These are phyloP conservation scores for Taeniopygia guttata DNA, from an alignment of 2,797 vertebrate genomes.

Conservation along the genomic window DNA sequence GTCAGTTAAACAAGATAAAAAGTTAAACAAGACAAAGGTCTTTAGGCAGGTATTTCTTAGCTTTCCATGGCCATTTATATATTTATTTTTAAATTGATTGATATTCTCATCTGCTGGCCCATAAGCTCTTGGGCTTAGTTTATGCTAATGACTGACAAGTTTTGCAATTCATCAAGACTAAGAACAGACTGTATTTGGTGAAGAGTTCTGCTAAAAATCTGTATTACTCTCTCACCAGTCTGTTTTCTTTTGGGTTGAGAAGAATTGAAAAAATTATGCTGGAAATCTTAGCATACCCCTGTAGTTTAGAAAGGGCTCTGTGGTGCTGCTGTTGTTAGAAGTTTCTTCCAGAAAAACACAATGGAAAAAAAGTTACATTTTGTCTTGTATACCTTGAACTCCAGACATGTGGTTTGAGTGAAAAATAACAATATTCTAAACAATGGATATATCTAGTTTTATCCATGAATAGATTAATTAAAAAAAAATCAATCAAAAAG, in stretches of 20 bases:
- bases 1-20: background rate
- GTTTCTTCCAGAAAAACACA: background rate
- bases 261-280: background rate
- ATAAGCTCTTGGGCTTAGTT: constrained; percentile 24
- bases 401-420: background rate
- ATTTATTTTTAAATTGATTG: constrained; percentile 36
- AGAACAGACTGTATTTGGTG: constrained; percentile 35
- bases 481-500: background rate
- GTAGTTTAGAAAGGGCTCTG: background rate
- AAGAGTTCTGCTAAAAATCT: constrained; percentile 28
- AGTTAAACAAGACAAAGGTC: background rate
- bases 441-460: background rate
- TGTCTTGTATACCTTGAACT: background rate
- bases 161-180: constrained; percentile 29
- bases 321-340: background rate
- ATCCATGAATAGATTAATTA: background rate
- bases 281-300: background rate
- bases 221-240: background rate
- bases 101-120: constrained; percentile 12
- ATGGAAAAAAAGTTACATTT: background rate
- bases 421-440: background rate
- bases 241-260: background rate
- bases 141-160: constrained; percentile 43
- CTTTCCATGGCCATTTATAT: background rate
- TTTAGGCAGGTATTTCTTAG: background rate